These are phyloP conservation scores for Ormyrus pomaceus DNA, from an alignment of 2,888 invertebrate species.

Conservation along the genomic window DNA sequence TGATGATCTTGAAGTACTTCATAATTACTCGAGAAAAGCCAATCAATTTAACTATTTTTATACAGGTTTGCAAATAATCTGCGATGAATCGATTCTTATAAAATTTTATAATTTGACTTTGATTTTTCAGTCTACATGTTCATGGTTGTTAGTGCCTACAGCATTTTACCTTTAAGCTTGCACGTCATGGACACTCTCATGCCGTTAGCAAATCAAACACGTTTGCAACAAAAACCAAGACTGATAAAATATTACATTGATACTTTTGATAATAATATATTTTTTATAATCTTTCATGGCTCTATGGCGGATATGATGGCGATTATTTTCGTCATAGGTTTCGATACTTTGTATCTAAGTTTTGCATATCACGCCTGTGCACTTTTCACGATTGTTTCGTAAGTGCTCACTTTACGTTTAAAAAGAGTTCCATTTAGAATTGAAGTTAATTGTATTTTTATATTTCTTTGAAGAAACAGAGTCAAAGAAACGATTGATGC, in stretches of 20 bases:
- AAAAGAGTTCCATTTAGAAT: background rate
- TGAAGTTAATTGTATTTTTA: background rate
- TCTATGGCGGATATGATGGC: constrained; percentile 6
- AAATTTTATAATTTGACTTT: background rate
- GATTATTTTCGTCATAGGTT: constrained; percentile 45
- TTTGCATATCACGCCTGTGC: constrained; percentile 39
- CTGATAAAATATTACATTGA: constrained; percentile 24
- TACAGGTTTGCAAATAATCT: constrained; percentile 8
- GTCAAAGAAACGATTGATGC: constrained; percentile 9
- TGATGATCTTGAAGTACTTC: constrained; percentile 40
- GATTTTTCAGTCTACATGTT: constrained; percentile 37
- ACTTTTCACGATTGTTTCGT: constrained; percentile 45
- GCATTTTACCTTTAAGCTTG: constrained; percentile 41
- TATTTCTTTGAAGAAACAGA: constrained; percentile 16
- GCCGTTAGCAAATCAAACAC: constrained; percentile 29
- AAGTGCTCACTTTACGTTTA: background rate
- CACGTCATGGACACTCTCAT: constrained; percentile 23
- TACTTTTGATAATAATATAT: constrained; percentile 35
- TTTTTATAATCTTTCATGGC: constrained; percentile 42
- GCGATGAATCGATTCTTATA: background rate
- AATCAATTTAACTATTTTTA: constrained; percentile 40
- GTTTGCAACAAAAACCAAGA: constrained; percentile 33
- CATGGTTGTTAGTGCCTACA: constrained; percentile 29
- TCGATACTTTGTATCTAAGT: constrained; percentile 42
- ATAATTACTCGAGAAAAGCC: constrained; percentile 25